phyloP scores from a whole-genome alignment of 2,888 invertebrate species.

The Scaptomyza parva region DNA sequence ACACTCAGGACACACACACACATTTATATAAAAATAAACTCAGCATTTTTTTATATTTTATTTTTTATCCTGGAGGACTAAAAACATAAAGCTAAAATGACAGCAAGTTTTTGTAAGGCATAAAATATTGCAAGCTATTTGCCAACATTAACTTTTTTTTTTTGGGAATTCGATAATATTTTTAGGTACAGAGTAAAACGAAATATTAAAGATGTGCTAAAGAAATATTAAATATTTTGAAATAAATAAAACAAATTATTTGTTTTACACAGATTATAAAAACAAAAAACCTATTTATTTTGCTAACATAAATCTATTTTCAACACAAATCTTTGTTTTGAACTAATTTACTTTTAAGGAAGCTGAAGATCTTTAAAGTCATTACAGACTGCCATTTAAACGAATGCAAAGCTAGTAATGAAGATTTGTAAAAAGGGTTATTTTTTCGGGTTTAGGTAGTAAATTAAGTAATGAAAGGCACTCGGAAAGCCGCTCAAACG shows the following conservation, averaged over 20 bases:
- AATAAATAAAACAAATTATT: too few species aligned
- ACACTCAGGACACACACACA: constrained; percentile 22
- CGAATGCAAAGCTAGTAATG: neutral
- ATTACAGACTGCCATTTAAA: neutral
- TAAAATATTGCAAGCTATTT: constrained; percentile 41
- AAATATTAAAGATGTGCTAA: neutral
- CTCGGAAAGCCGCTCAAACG: constrained; percentile 49
- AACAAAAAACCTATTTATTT: too few species aligned
- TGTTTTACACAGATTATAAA: too few species aligned
- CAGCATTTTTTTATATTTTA: constrained; percentile 28
- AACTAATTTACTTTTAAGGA: too few species aligned
- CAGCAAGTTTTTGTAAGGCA: constrained; percentile 33
- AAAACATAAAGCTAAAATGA: constrained; percentile 44
- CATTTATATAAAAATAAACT: constrained; percentile 30
- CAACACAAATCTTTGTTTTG: too few species aligned
- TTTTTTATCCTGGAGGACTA: constrained; percentile 35
- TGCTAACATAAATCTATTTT: too few species aligned
- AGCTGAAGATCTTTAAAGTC: neutral
- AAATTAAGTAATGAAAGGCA: constrained; percentile 45
- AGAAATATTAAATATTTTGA: too few species aligned
- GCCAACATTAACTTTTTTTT: constrained; percentile 12
- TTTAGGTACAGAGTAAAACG: constrained; percentile 3
- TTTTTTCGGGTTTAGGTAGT: constrained; percentile 13
- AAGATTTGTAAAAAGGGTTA: neutral
- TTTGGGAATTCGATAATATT: constrained; percentile 1